Base-by-base conservation (phyloP, 2,888 invertebrate species). In the Lycia hirtaria region DNA sequence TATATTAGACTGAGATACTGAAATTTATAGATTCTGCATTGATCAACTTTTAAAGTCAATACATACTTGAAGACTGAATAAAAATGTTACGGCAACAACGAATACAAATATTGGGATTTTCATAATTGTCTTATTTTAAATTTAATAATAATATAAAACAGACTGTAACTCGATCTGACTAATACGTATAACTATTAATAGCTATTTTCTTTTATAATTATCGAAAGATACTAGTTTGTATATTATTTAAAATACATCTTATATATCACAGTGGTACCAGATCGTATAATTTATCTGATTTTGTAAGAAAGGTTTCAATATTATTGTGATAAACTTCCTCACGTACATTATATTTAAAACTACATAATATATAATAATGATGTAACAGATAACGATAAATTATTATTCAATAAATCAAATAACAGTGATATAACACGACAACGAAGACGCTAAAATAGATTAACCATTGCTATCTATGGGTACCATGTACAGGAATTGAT, bases 41-140 rank as follows among this genome's bases (percentile, higher is more conserved):
- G n/a, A n/a, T n/a, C n/a, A n/a, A n/a, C n/a, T n/a, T 14, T 20
- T 20, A 19, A 24, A 15, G 4, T 12, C 1, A 9, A 12, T 14
- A 62, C 66, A 64, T 50, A 66, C 66, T 24, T 33, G 56, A 9
- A 58, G 7, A 55, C 32, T 40, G 30, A 56, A 49, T 17, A 62
- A 47, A 38, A 56, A 33, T 14, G 41, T 33, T 32, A 55, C 17
- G 9, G 45, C 37, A 47, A 54, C 20, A 24, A 7, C 28, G 26
- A 47, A 58, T 1, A 58, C 20, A 38, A 62, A 30, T 5, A 49
- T 30, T 26, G 60, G 22, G 26, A 58, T 41, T 58, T 50, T 66
- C 66, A 66, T 66, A 7, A 22, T 22, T 17, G 9, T 5, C 4
- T 35, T 19, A 5, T 17, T 19, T 17, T 35, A 7, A 3, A 24